These are phyloP conservation scores for Noctua comes DNA, from an alignment of 2,888 invertebrate species.

Conservation along the genomic window DNA sequence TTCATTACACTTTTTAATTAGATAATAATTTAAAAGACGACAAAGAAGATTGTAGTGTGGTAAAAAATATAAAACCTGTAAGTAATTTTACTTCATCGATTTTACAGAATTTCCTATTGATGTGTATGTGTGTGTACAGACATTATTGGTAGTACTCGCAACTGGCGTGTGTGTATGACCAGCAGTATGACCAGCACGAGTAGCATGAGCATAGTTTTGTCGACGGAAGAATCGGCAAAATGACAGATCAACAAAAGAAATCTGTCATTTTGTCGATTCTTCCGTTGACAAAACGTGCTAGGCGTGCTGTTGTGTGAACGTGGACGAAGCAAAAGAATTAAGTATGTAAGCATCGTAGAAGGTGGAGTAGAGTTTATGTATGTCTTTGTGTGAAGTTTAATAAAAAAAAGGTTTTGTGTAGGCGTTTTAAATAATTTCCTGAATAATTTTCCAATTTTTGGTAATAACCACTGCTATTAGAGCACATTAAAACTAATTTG, in stretches of 20 bases:
- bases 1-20: conserved; percentile 41
- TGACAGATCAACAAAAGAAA: too few relatives aligned
- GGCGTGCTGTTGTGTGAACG: too few relatives aligned
- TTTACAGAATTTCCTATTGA: neutral
- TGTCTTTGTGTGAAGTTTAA: neutral
- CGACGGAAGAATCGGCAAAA: too few relatives aligned
- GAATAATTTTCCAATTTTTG: conserved; percentile 8
- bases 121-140: neutral
- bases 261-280: too few relatives aligned
- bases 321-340: neutral
- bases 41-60: conserved; percentile 13
- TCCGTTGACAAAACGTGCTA: neutral
- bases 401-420: neutral
- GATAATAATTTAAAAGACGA: conserved; percentile 27
- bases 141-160: neutral
- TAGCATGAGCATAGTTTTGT: too few relatives aligned
- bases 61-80: neutral
- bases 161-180: neutral
- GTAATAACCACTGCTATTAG: conserved; percentile 4
- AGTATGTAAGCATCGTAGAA: neutral
- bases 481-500: conserved; percentile 30
- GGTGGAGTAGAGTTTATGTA: neutral
- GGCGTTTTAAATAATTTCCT: conserved; percentile 1
- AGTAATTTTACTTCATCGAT: neutral
- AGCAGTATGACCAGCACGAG: neutral